phyloP scores from a whole-genome alignment of 2,888 invertebrate species.

The Athripsodes cinereus region DNA sequence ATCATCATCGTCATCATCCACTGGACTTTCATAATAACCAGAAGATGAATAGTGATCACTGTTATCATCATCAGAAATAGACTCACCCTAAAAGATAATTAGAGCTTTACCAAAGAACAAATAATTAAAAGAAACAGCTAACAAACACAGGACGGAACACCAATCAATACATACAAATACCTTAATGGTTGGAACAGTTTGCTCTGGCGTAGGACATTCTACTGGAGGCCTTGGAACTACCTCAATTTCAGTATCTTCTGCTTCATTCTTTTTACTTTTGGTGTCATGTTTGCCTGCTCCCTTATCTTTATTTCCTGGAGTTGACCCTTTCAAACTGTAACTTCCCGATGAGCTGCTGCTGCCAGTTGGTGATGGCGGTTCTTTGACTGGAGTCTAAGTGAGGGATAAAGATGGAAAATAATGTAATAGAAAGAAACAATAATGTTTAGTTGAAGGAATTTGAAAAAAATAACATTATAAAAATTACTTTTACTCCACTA shows the following conservation, averaged over 20 bases:
- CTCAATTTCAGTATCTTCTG: slow-evolving; percentile 21
- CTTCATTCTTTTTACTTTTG: slow-evolving; percentile 8
- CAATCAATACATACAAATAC: slow-evolving; percentile 8
- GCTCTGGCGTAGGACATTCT: slow-evolving; percentile 25
- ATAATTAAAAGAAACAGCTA: not conserved
- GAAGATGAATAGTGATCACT: slow-evolving; percentile 68
- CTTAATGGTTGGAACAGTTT: slow-evolving; percentile 26
- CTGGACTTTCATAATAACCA: slow-evolving; percentile 69
- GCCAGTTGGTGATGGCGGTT: slow-evolving; percentile 49
- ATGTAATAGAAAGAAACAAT: no score
- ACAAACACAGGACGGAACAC: no score
- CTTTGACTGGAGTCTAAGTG: slow-evolving; percentile 28
- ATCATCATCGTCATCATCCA: slow-evolving; percentile 57
- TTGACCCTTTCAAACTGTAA: slow-evolving; percentile 43
- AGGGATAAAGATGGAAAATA: not conserved
- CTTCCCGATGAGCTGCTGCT: slow-evolving; percentile 54
- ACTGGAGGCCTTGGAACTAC: slow-evolving; percentile 26
- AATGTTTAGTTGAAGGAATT: no score
- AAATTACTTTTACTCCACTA: no score
- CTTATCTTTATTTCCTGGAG: slow-evolving; percentile 23
- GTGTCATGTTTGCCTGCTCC: slow-evolving; percentile 11
- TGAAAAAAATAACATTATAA: not conserved
- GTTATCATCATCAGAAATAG: slow-evolving; percentile 62
- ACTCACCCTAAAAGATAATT: slow-evolving; percentile 41
- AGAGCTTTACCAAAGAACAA: not conserved